Evolutionary conservation across 2,113 vertebrate species (phyloP).

Genomic region (Rhineura floridana): DNA sequence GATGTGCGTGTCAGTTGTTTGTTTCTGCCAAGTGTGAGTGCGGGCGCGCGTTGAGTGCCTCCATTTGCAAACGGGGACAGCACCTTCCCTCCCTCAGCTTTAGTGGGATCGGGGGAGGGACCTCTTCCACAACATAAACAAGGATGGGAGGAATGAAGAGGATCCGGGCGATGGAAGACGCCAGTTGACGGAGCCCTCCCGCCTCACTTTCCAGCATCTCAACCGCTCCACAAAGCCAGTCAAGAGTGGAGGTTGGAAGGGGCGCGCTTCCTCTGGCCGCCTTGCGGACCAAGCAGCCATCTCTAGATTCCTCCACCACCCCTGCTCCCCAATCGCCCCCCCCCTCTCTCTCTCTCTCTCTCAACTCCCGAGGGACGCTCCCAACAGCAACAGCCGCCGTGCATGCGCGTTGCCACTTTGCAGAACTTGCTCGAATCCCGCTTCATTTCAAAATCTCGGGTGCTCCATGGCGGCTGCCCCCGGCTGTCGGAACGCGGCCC

Average conservation of each 20-base stretch:
- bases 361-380: neutral
- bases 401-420: slow-evolving; percentile 1
- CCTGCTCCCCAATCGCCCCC: neutral
- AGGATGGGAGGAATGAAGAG: neutral
- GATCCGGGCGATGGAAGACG: no score
- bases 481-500: neutral
- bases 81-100: neutral
- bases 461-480: neutral
- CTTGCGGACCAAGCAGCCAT: neutral
- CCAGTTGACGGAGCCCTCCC: neutral
- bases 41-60: neutral
- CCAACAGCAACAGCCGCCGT: neutral
- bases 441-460: slow-evolving; percentile 10
- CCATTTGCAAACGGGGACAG: neutral
- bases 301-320: neutral
- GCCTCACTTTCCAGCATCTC: neutral
- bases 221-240: neutral
- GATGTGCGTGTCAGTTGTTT: neutral
- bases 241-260: neutral
- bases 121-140: neutral
- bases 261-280: neutral
- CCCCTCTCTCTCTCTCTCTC: no score
- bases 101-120: neutral
- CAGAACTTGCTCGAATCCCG: neutral
- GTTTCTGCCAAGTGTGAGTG: slow-evolving; percentile 10